Evolutionary conservation across 1,140 invertebrate genomes (phyloP).

Genomic region (Sycobia sp.): DNA sequence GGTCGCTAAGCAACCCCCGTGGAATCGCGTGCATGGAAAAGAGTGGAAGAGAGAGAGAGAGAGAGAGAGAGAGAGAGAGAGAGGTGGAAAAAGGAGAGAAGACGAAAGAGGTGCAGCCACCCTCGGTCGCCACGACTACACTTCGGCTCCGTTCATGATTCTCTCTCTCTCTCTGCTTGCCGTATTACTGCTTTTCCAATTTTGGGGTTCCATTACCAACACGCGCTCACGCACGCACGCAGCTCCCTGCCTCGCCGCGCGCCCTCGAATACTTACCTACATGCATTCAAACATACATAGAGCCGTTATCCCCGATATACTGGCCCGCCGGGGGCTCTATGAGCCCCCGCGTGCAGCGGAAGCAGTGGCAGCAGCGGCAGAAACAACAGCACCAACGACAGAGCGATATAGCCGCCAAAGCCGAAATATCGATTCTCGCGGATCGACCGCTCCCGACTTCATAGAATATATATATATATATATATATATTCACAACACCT

Average conservation of each 20-base stretch:
- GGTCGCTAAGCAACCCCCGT: conserved; percentile 59
- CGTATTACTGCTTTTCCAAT: conserved; percentile 58
- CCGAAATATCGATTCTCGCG: conserved; percentile 23
- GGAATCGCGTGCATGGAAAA: conserved; percentile 22
- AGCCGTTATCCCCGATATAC: conserved; percentile 24
- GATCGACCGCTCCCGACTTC: not conserved
- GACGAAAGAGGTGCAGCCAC: conserved; percentile 12
- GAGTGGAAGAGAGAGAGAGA: conserved; percentile 32
- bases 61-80: conserved; percentile 35
- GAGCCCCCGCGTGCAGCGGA: not conserved
- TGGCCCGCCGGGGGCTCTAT: conserved; percentile 17
- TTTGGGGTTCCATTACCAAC: conserved; percentile 49
- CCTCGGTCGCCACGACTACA: not conserved
- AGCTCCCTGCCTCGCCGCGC: not conserved
- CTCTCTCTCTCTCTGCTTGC: not conserved
- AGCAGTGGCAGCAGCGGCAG: too few species aligned
- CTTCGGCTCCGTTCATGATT: not conserved
- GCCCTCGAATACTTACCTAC: not conserved
- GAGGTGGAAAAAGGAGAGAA: too few species aligned
- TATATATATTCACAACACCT: too few species aligned
- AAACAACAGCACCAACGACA: too few species aligned
- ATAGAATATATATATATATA: too few species aligned
- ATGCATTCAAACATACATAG: not conserved
- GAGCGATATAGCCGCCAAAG: too few species aligned
- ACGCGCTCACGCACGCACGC: not conserved